These are phyloP conservation scores for Ooceraea biroi DNA, from an alignment of 1,140 invertebrate genomes.

Conservation along the genomic window DNA sequence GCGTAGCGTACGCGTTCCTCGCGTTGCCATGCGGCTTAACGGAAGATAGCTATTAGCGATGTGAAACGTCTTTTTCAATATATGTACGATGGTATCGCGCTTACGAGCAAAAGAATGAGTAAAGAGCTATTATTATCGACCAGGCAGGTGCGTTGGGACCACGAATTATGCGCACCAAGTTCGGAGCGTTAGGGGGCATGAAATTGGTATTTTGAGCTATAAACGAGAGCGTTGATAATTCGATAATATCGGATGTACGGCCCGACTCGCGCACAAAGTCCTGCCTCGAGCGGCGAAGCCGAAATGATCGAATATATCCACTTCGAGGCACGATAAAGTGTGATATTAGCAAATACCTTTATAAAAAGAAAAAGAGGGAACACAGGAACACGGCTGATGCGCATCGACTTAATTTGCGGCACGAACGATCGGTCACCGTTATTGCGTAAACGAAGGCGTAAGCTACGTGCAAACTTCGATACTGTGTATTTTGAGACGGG, in stretches of 20 bases:
- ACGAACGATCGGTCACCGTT: not conserved
- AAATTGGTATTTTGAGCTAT: constrained; percentile 66
- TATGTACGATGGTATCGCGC: constrained; percentile 12
- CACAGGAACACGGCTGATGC: not conserved
- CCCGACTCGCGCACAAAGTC: constrained; percentile 48
- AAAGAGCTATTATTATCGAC: constrained; percentile 56
- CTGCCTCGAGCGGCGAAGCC: constrained; percentile 26
- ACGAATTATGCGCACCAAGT: constrained; percentile 65
- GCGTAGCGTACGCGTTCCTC: not conserved
- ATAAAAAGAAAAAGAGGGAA: not conserved
- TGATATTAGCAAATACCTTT: constrained; percentile 54
- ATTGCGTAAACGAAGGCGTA: not conserved
- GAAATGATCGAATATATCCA: constrained; percentile 44
- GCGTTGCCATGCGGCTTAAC: not conserved
- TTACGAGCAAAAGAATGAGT: constrained; percentile 13
- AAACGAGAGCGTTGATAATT: constrained; percentile 69
- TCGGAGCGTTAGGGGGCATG: constrained; percentile 33
- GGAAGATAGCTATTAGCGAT: constrained; percentile 37
- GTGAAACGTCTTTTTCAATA: constrained; percentile 44
- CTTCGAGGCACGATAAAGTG: constrained; percentile 20
- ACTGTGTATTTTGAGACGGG: not conserved
- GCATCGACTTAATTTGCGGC: not conserved
- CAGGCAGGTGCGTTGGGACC: constrained; percentile 49
- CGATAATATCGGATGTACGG: constrained; percentile 65
- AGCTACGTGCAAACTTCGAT: not conserved